A percentile compares a stretch with the other conserved stretches of the same genome.
These are phyloP conservation scores for Heliconius himera DNA, from an alignment of 1,140 invertebrate genomes.

Conservation along the genomic window DNA sequence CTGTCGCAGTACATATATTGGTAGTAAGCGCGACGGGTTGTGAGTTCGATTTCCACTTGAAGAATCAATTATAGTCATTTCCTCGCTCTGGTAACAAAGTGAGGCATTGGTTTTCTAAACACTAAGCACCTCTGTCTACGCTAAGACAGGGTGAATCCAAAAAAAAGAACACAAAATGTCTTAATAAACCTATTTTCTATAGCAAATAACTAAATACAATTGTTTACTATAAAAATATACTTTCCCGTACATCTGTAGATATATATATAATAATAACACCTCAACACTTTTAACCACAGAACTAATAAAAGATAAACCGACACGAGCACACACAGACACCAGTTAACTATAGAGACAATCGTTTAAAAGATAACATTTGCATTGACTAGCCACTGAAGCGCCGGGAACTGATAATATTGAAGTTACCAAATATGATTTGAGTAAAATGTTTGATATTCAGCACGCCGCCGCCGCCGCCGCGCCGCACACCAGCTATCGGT, in stretches of 20 bases:
- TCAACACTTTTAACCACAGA: neutral
- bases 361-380: conserved; percentile 14
- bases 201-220: too few species aligned
- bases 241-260: neutral
- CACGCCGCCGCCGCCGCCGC: neutral
- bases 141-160: too few species aligned
- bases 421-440: conserved; percentile 15
- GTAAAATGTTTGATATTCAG: conserved; percentile 11
- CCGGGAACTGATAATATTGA: conserved; percentile 18
- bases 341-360: neutral
- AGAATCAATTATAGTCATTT: too few species aligned
- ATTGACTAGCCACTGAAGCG: conserved; percentile 9
- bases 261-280: neutral
- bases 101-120: too few species aligned
- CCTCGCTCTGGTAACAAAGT: too few species aligned
- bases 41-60: too few species aligned
- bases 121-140: too few species aligned
- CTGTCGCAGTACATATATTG: too few species aligned
- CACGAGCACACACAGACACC: neutral
- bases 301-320: neutral
- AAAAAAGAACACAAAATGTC: too few species aligned
- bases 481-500: neutral
- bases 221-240: too few species aligned
- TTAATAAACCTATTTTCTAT: too few species aligned
- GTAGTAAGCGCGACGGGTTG: too few species aligned